Conservation (phyloP, 2,888 invertebrate genomes). For the Phaonia tiefii region DNA sequence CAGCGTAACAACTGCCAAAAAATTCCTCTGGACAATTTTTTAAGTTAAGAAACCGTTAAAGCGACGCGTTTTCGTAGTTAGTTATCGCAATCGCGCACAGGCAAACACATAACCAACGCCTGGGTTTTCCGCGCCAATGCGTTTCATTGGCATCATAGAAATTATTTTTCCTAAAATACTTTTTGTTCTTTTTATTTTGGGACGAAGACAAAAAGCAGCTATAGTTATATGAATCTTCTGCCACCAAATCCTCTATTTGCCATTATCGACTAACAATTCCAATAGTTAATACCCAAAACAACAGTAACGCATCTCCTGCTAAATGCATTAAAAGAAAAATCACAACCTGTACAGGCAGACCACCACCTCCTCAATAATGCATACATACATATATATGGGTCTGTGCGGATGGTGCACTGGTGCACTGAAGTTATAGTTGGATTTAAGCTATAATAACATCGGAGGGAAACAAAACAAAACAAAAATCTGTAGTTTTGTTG, state of each 20-base stretch:
- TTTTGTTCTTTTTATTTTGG: background rate
- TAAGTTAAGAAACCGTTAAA: conserved; percentile 52
- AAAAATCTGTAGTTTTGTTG: conserved; percentile 37
- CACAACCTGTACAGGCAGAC: background rate
- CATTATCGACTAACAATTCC: conserved; percentile 46
- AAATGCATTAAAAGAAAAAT: background rate
- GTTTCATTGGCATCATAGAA: conserved; percentile 30
- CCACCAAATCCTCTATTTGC: conserved; percentile 38
- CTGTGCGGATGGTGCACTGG: no score
- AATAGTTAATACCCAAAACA: background rate
- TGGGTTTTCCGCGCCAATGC: conserved; percentile 14
- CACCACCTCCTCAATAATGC: background rate
- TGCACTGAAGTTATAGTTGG: no score
- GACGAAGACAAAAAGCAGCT: background rate
- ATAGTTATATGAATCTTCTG: conserved; percentile 8
- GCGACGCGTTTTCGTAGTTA: conserved; percentile 35
- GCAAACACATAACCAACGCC: conserved; percentile 36
- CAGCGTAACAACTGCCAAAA: background rate
- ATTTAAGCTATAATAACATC: conserved; percentile 27
- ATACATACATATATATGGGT: no score
- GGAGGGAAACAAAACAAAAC: conserved; percentile 24
- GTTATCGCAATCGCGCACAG: conserved; percentile 33
- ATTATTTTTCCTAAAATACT: conserved; percentile 26
- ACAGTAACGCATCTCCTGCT: background rate
- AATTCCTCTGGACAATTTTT: conserved; percentile 30